A percentile compares a stretch with the other conserved stretches of the same genome.
phyloP scores from a whole-genome alignment of 1,140 invertebrate species.

The Aethina tumida region DNA sequence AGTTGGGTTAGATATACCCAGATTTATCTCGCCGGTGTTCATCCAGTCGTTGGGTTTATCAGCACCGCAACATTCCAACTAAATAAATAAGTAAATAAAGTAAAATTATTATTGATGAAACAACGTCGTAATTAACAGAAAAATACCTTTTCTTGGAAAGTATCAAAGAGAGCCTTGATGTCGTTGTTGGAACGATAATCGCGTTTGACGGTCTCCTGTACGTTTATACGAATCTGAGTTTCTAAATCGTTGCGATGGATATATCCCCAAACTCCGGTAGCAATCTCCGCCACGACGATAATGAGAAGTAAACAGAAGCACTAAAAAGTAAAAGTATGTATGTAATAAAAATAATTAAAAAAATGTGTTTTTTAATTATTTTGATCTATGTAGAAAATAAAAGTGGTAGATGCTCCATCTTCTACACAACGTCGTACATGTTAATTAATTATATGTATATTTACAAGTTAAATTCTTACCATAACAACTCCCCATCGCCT shows the following conservation, averaged over 20 bases:
- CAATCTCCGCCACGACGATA: conserved; percentile 69
- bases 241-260: conserved; percentile 55
- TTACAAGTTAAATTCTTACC: conserved; percentile 42
- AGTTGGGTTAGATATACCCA: conserved; percentile 28
- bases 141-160: conserved; percentile 53
- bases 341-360: conserved; percentile 4
- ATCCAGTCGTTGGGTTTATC: conserved; percentile 61
- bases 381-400: conserved; percentile 2
- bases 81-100: conserved; percentile 24
- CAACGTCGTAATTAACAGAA: conserved; percentile 4
- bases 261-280: conserved; percentile 63
- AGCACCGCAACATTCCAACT: conserved; percentile 63
- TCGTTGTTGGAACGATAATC: conserved; percentile 55
- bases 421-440: not conserved
- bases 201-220: conserved; percentile 55
- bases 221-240: conserved; percentile 47
- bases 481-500: conserved; percentile 78
- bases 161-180: conserved; percentile 56
- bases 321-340: conserved; percentile 36
- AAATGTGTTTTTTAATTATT: conserved; percentile 1
- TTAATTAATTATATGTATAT: conserved; percentile 5
- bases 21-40: conserved; percentile 40
- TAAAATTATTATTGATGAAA: conserved; percentile 2
- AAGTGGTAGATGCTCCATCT: too few relatives aligned
- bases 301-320: conserved; percentile 65